Base-by-base conservation (phyloP, 64 coral and sea anemone genomes). In the Acropora yongei region DNA sequence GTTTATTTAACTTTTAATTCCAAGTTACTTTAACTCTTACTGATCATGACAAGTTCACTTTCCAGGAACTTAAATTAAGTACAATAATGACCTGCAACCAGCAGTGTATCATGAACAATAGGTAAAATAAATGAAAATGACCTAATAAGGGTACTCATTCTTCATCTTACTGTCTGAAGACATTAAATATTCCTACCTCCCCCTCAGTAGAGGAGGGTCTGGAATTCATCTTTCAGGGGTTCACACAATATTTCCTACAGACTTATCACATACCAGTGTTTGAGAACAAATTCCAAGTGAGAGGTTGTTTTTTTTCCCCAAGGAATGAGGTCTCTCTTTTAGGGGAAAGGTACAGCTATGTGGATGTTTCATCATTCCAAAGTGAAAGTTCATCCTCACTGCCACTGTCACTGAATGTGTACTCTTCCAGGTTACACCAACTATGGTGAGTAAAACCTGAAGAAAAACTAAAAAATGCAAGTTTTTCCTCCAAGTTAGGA, bases 401-500 rank as follows among this genome's bases (percentile, higher is more conserved):
- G 30, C 58, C 58, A 63, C 58, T 63, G 58, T 63, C 46, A 50
- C 77, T 81, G 73, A 47, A 81, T 47, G 80, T 78, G 44, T 63
- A 78, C 41, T 81, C 79, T 44, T 77, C 44, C 39, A 82, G 30
- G 57, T 82, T 57, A 12, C 61, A 82, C 79, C 53, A 61, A 30
- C 0, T 41, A 63, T 65, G 5, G 8, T 30, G n/a, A 20, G 3
- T 18, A 44, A 61, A 39, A 60, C 44, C 49, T 44, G 10, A 58
- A 13, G 16, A 20, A 39, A 82, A 82, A 60, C 12, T 60, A 44
- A 82, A 14, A 12, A 82, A 30, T 46, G 72, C 53, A 3, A 88
- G 40, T 46, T 47, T 90, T 20, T 91, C 82, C 0, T 95, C 93
- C 49, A 95, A 87, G 76, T 73, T 30, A 30, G 30, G 30, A 30